A percentile compares a stretch with the other conserved stretches of the same genome.
Conservation (phyloP, 2,113 vertebrate genomes). For the Oreochromis spilurus region DNA sequence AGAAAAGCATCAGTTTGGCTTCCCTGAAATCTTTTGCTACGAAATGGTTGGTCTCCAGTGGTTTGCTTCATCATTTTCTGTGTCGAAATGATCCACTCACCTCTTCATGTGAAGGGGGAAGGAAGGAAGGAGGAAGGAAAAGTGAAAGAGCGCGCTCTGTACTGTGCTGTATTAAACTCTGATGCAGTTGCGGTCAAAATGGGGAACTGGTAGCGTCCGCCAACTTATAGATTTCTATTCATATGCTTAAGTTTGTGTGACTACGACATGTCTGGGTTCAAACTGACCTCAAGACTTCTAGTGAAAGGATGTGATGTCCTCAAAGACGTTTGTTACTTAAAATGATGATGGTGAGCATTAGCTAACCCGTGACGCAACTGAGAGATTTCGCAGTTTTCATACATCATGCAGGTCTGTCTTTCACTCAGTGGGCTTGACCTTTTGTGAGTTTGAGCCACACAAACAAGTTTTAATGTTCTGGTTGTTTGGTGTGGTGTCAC, state of each 20-base stretch:
- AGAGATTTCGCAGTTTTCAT: neutral
- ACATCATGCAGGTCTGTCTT: neutral
- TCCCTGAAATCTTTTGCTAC: neutral
- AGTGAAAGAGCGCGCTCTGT: neutral
- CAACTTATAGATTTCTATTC: neutral
- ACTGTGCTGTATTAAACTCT: neutral
- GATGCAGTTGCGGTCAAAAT: neutral
- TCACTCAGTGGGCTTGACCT: neutral
- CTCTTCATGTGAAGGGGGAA: neutral
- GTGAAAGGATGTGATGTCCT: neutral
- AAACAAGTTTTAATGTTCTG: neutral
- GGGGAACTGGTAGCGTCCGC: neutral
- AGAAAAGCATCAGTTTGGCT: neutral
- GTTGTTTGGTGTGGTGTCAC: neutral
- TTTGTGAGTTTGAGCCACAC: neutral
- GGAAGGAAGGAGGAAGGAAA: neutral
- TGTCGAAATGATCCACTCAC: neutral
- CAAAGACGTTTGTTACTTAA: neutral
- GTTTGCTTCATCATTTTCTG: neutral
- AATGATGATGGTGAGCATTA: neutral
- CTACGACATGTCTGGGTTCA: constrained; percentile 33
- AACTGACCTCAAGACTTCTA: neutral
- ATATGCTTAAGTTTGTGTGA: neutral
- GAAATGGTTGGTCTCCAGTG: neutral
- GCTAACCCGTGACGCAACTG: neutral